These are phyloP conservation scores for Oncorhynchus clarkii DNA, from an alignment of 2,113 vertebrate species.

Conservation along the genomic window DNA sequence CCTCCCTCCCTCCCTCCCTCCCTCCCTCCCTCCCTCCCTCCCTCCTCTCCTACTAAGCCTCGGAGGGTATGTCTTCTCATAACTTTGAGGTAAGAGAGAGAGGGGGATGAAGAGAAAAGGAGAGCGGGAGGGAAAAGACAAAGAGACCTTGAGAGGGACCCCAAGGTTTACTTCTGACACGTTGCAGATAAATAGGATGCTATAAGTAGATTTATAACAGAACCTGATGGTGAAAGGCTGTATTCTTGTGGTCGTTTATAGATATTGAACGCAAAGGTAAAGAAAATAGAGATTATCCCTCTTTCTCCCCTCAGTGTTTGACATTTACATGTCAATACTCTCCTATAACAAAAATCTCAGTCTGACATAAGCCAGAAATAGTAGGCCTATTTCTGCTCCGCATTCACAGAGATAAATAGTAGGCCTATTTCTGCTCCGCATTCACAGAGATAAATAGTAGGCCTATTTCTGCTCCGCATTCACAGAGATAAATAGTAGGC, in stretches of 20 bases:
- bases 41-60: too few relatives aligned
- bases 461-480: too few relatives aligned
- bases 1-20: too few relatives aligned
- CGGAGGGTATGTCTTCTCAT: background rate
- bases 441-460: too few relatives aligned
- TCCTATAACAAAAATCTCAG: too few relatives aligned
- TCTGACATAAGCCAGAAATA: too few relatives aligned
- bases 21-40: too few relatives aligned
- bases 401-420: background rate
- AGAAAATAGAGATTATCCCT: background rate
- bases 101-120: background rate
- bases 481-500: too few relatives aligned
- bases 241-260: background rate
- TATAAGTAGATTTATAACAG: background rate
- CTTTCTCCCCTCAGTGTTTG: background rate
- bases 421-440: background rate
- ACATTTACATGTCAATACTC: background rate
- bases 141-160: background rate
- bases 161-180: background rate
- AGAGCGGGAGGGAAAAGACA: background rate
- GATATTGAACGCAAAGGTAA: background rate
- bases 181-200: background rate
- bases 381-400: background rate
- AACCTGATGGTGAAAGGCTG: background rate
- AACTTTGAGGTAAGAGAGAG: constrained; percentile 8